Evolutionary conservation across 2,113 vertebrate species (phyloP), one percentile per base, ranked within the genome.

Genomic region (Hassar affinis): DNA sequence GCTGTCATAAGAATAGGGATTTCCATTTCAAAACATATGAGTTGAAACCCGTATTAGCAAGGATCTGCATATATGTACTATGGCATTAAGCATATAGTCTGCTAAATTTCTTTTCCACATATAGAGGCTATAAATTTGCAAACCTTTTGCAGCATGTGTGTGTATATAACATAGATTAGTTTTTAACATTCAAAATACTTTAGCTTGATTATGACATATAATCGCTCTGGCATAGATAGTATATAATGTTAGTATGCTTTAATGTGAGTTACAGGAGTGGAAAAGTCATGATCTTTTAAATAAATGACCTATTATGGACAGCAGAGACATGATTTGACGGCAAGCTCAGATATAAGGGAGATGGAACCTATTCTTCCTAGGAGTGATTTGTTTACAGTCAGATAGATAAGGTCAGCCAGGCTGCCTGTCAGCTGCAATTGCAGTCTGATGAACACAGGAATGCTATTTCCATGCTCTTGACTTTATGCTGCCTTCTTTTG

Each of bases 361-460:
- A 78, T n/a, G 33, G 52, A 30, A 79, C 77, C 54, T 79, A 79
- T 61, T 61, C 38, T 61, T 61, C 51, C 10, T 79, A 42, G 35
- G 20, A 52, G 76, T 78, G 76, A 42, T 79, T 61, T 79, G 77
- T 79, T 79, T 79, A 61, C 77, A 61, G 56, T 61, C 77, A 30
- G 77, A 45, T 45, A 79, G 56, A 79, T 42, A 79, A 79, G 77
- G 77, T 79, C 77, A 79, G 35, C 77, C 51, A 79, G 51, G 25
- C 77, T 61, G 77, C 56, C 77, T 42, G 77, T 79, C 25, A 57
- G 56, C 25, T 42, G 77, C 77, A 61, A 61, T 61, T 61, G 35
- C 56, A 61, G 12, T 79, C 56, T 42, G 79, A 81, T 71, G 22
- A 66, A 81, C 18, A 69, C 25, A 71, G 15, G 33, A 69, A 81